Conservation (phyloP, 1,140 invertebrate species). For the Drosophila kikkawai region DNA sequence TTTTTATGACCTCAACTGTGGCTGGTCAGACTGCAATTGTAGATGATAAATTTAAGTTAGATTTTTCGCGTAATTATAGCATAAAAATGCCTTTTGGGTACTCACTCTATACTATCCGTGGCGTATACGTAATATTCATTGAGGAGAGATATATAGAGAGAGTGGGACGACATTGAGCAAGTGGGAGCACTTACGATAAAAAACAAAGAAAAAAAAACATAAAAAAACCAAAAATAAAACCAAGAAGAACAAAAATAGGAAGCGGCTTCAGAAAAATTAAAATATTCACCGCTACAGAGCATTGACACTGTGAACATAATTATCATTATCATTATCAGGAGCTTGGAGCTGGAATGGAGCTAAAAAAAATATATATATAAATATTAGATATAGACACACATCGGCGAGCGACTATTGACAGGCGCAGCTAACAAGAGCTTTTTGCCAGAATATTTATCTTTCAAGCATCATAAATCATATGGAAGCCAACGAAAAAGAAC, state of each 20-base stretch:
- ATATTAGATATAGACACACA: conserved; percentile 31
- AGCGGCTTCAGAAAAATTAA: conserved; percentile 32
- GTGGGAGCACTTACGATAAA: conserved; percentile 2
- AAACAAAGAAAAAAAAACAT: not conserved
- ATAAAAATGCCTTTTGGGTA: conserved; percentile 48
- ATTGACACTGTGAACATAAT: conserved; percentile 71
- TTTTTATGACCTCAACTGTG: conserved; percentile 2
- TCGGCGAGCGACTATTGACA: conserved; percentile 70
- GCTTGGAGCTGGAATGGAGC: not conserved
- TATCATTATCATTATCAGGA: conserved; percentile 32
- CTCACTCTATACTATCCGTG: not conserved
- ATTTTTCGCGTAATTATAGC: conserved; percentile 39
- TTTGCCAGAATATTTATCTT: conserved; percentile 73
- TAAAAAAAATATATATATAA: not conserved
- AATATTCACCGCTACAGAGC: conserved; percentile 76
- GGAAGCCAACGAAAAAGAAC: conserved; percentile 31
- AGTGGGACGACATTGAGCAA: conserved; percentile 23
- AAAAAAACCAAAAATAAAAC: not conserved
- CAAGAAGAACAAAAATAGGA: conserved; percentile 7
- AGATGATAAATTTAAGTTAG: conserved; percentile 38
- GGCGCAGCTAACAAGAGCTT: conserved; percentile 70
- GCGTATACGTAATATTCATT: conserved; percentile 72
- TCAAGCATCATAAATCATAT: conserved; percentile 81
- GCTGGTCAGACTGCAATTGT: conserved; percentile 6
- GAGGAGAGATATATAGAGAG: not conserved